These are phyloP conservation scores for Platygyra sinensis DNA, from an alignment of 64 coral and sea anemone species.

Conservation along the genomic window DNA sequence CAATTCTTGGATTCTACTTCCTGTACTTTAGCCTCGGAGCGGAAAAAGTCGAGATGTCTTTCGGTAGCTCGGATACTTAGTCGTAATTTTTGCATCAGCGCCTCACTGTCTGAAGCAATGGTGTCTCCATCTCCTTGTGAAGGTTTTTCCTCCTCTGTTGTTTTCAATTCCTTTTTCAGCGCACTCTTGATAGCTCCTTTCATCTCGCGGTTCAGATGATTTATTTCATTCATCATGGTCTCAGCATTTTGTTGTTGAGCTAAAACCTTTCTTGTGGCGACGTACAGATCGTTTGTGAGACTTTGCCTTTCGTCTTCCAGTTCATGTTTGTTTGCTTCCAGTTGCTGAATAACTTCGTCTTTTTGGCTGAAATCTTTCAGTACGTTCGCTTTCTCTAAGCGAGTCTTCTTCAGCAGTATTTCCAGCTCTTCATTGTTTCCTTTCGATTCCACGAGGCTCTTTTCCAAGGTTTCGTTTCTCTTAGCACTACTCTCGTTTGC, in stretches of 20 bases:
- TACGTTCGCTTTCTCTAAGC: constrained; percentile 63
- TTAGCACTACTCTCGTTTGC: constrained; percentile 57
- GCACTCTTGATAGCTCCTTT: constrained; percentile 37
- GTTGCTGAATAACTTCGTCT: constrained; percentile 65
- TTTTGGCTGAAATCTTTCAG: constrained; percentile 68
- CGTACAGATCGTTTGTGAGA: constrained; percentile 75
- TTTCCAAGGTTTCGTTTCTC: constrained; percentile 58
- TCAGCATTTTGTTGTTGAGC: constrained; percentile 74
- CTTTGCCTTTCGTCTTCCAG: constrained; percentile 72
- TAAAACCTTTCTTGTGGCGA: constrained; percentile 85
- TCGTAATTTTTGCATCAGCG: constrained; percentile 62
- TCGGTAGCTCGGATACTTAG: constrained; percentile 69
- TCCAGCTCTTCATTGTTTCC: constrained; percentile 66
- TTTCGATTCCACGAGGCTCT: constrained; percentile 67
- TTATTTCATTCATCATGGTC: constrained; percentile 72
- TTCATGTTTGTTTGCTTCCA: constrained; percentile 57
- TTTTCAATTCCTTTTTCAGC: constrained; percentile 30
- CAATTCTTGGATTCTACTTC: constrained; percentile 74
- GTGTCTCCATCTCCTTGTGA: constrained; percentile 54
- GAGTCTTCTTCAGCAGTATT: constrained; percentile 47
- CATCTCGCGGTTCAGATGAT: constrained; percentile 60
- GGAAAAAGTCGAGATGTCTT: constrained; percentile 67
- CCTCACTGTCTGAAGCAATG: constrained; percentile 44
- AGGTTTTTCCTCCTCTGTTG: constrained; percentile 19
- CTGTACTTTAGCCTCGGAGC: constrained; percentile 66